phyloP scores from a whole-genome alignment of 2,113 vertebrate species.

The Monopterus albus region DNA sequence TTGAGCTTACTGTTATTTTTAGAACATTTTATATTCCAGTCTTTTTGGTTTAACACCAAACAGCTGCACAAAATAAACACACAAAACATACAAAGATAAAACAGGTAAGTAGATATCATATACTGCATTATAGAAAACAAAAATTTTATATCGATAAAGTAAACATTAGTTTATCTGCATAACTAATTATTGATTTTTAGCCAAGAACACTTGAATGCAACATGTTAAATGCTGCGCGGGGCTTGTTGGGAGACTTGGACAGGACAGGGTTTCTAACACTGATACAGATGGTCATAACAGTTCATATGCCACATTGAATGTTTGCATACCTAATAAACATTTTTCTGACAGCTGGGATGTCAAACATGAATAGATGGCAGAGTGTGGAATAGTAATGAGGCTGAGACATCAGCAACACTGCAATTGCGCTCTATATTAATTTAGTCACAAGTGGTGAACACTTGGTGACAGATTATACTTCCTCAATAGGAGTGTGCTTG shows the following conservation, averaged over 20 bases:
- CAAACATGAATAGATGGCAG: slow-evolving; percentile 44
- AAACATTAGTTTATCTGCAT: background rate
- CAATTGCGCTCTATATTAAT: slow-evolving; percentile 69
- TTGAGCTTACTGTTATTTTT: background rate
- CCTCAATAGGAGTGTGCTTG: slow-evolving; percentile 10
- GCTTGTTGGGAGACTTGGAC: background rate
- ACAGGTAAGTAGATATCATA: background rate
- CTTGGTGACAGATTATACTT: slow-evolving; percentile 61
- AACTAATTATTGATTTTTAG: background rate
- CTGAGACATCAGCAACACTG: slow-evolving; percentile 43
- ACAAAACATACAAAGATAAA: background rate
- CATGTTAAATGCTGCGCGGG: background rate
- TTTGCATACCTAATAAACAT: slow-evolving; percentile 57
- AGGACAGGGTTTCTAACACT: too few relatives aligned
- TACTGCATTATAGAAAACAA: background rate
- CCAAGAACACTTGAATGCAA: background rate
- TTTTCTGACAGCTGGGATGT: slow-evolving; percentile 63
- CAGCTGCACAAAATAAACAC: background rate
- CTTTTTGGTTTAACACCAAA: background rate
- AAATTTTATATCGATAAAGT: background rate
- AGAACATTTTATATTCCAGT: background rate
- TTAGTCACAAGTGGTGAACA: slow-evolving; percentile 60
- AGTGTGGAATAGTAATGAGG: slow-evolving; percentile 52
- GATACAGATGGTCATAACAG: slow-evolving; percentile 62
- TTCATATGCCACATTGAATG: slow-evolving; percentile 32